A percentile compares a stretch with the other conserved stretches of the same genome.
Conservation (phyloP, 1,140 invertebrate species). For the Tribolium castaneum region DNA sequence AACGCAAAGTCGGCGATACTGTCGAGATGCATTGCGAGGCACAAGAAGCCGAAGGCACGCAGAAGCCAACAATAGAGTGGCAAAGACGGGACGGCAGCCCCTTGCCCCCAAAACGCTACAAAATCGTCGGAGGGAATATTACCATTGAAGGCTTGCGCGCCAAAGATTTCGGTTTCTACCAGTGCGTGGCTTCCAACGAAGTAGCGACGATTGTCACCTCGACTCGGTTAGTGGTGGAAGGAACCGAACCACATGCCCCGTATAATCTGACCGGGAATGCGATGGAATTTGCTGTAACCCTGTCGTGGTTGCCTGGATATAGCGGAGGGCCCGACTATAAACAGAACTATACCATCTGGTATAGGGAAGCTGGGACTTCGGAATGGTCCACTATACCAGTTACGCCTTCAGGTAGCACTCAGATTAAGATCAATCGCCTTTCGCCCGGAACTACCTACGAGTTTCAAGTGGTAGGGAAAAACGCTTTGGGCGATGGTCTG, state of each 20-base stretch:
- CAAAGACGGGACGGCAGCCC: conserved; percentile 83
- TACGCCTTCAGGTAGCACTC: conserved; percentile 89
- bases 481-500: conserved; percentile 93
- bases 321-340: conserved; percentile 94
- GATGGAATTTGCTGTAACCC: conserved; percentile 88
- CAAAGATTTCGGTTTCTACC: conserved; percentile 93
- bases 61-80: conserved; percentile 91
- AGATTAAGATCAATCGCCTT: conserved; percentile 91
- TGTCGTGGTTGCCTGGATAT: conserved; percentile 94
- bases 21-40: conserved; percentile 95
- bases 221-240: conserved; percentile 82
- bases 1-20: conserved; percentile 88
- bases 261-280: conserved; percentile 91
- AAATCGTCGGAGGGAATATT: conserved; percentile 86
- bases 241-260: conserved; percentile 94
- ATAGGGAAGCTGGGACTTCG: conserved; percentile 82
- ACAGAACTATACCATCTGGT: conserved; percentile 95
- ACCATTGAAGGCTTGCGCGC: conserved; percentile 89
- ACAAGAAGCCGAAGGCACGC: conserved; percentile 89
- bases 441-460: conserved; percentile 93
- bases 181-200: conserved; percentile 95
- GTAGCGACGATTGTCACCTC: conserved; percentile 89
- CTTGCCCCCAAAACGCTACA: conserved; percentile 82
- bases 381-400: conserved; percentile 94
- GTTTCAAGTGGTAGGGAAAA: conserved; percentile 96